Base-by-base conservation (phyloP, 2,113 vertebrate species). In the Tachycineta bicolor region DNA sequence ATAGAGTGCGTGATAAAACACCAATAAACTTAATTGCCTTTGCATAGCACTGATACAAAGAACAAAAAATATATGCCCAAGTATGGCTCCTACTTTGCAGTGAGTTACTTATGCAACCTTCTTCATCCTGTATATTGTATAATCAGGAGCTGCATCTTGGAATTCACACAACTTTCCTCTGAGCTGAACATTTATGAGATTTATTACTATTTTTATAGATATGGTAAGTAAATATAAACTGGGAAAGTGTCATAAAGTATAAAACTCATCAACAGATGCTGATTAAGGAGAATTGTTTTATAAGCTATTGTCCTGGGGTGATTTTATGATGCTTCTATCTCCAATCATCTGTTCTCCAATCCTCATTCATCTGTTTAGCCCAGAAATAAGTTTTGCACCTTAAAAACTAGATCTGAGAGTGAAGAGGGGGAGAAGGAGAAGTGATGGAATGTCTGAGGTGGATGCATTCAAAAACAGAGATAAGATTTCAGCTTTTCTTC, bases 11-110 rank as follows among this genome's bases (percentile, higher is more conserved):
- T 91, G 90, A 95, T 91, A 91, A 95, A 95, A 71, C 64, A 94
- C 68, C 87, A 95, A 97, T 94, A 94, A 96, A 83, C 73, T n/a
- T 93, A 91, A 94, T 91, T 95, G 91, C 64, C 60, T 94, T 73
- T 91, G n/a, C 78, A 88, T 63, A 88, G 76, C 33, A 44, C n/a
- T 79, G n/a, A 82, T 89, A 71, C 31, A 94, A 91, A 91, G 26
- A 31, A 21, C 29, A 63, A 79, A 93, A 94, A 78, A 67, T 83
- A 67, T 76, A 70, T 81, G 50, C 41, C 29, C 47, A 73, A 77
- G 23, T 76, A 70, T 22, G 52, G 34, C 20, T 94, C 20, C 19
- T 41, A 68, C 86, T 95, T 90, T 91, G 62, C 43, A 90, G 12
- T 29, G 63, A 88, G 46, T 88, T 90, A 78, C 84, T 92, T 81